phyloP scores from a whole-genome alignment of 2,797 vertebrate species.

The Rhyacichthys aspro region DNA sequence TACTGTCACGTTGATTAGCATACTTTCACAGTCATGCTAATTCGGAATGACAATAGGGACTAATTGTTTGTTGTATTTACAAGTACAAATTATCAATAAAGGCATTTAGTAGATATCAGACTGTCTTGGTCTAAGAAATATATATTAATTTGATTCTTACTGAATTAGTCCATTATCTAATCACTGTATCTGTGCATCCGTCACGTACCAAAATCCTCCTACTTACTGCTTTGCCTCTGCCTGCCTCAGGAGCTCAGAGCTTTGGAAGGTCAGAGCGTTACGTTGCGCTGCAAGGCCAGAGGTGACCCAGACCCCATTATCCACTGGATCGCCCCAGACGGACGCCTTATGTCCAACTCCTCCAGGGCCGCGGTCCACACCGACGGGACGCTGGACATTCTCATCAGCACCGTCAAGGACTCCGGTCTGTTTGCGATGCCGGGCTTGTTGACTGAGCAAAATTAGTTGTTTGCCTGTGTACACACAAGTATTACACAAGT shows the following conservation, averaged over 20 bases:
- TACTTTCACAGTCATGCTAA: conserved; percentile 27
- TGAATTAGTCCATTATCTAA: background rate
- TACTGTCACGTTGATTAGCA: conserved; percentile 39
- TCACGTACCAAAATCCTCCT: background rate
- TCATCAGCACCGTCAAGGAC: conserved; percentile 98
- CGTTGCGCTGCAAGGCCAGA: conserved; percentile 92
- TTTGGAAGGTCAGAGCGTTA: conserved; percentile 94
- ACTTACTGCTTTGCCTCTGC: conserved; percentile 14
- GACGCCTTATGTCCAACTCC: conserved; percentile 95
- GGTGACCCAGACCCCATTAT: conserved; percentile 96
- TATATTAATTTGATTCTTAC: no score
- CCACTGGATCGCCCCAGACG: conserved; percentile 97
- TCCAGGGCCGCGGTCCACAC: conserved; percentile 89
- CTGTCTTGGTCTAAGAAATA: no score
- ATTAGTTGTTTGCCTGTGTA: conserved; percentile 58
- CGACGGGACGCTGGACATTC: conserved; percentile 95
- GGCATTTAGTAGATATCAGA: conserved; percentile 17
- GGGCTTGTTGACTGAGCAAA: conserved; percentile 53
- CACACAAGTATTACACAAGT: conserved; percentile 30
- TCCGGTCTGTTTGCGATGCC: conserved; percentile 73
- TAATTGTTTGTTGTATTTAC: conserved; percentile 30
- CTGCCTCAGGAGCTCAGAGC: conserved; percentile 86
- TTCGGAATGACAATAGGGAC: conserved; percentile 30
- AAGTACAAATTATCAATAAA: conserved; percentile 23
- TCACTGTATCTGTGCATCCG: conserved; percentile 6